Evolutionary conservation across 35 echinoderm and acorn worm genomes (phyloP), one percentile per base, ranked within the genome.

Genomic region (Anneissia japonica): DNA sequence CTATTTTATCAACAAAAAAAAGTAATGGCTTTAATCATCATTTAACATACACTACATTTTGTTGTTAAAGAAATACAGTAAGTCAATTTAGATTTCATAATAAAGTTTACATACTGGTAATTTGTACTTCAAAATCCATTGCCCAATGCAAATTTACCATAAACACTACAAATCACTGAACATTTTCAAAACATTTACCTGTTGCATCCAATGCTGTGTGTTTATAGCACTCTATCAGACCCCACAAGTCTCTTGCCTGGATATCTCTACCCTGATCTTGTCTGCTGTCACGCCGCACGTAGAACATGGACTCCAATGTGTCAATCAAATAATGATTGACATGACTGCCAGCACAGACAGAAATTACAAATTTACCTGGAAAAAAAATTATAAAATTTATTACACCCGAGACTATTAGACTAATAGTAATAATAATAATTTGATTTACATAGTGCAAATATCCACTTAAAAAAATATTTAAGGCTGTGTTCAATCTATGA

Each of bases 301-400:
- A 97, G 74, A 97, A 97, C 94, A 97, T 97, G 12, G 91, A 93
- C 46, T 97, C 94, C 46, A 97, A 72, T 0, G 94, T 97, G 85
- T 97, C 94, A 29, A 97, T 93, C 13, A 97, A 79, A 41, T 97
- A 97, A 74, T 97, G 94, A 46, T 97, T 97, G 84, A 93, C 91
- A 46, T 93, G 85, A n/a, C 85, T 75, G 1, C 91, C 77, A 0
- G 94, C 93, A 43, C 91, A 97, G 30, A 97, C 94, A 0, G 94
- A 97, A 32, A 97, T 97, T 17, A 97, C 94, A 90, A 97, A 97
- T 81, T 86, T 84, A 38, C 94, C 94, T 97, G 86, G 30, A 43
- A 45, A 81, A 86, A 77, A 78, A 13, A 56, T 88, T 3, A 73
- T 32, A 82, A 12, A 31, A n/a, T n/a, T n/a, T n/a, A n/a, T n/a